Evolutionary conservation across 2,888 invertebrate genomes (phyloP), one percentile per base, ranked within the genome.

Genomic region (Apeira syringaria): DNA sequence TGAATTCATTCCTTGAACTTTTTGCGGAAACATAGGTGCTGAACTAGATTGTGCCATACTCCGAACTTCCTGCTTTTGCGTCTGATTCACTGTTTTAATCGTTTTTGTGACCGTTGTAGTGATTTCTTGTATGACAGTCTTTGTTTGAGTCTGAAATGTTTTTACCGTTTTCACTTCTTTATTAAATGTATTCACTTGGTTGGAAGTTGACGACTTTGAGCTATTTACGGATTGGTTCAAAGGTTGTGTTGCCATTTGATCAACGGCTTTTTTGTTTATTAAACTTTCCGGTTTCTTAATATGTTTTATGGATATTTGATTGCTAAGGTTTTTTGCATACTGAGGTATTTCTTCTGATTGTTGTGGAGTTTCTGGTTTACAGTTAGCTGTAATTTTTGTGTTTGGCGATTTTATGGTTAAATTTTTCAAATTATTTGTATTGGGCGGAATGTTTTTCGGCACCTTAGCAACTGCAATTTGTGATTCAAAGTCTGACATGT

Each of bases 31-130:
- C 20, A 48, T 56, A 6, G 66, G 51, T 38, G 43, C 48, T 26
- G 57, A 50, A 43, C 39, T 58, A n/a, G 53, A 59, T 47, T 78
- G 75, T 33, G 47, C 64, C 27, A 61, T 53, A 52, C 68, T 78
- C 50, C 68, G 71, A 17, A 79, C 60, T 64, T 82, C 77, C 61
- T 86, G 80, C 46, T 85, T 82, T 11, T 74, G 64, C 15, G 76
- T 77, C 61, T 86, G 82, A 52, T 86, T 88, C 0, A 88, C 78
- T 10, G 85, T 87, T 59, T 86, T 77, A 50, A 89, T 80, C 5
- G 88, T 89, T 75, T 87, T 87, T 5, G 89, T 89, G 1, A 89
- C 87, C 17, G 89, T 89, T 32, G 88, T 88, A 3, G 88, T 89
- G 20, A 89, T 80, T 71, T 89, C 89, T 72, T 89, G 74, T 49